Percentiles rank a stretch among this genome's conserved stretches.
phyloP scores from a whole-genome alignment of 2,113 vertebrate genomes.

The Oncorhynchus mykiss region DNA sequence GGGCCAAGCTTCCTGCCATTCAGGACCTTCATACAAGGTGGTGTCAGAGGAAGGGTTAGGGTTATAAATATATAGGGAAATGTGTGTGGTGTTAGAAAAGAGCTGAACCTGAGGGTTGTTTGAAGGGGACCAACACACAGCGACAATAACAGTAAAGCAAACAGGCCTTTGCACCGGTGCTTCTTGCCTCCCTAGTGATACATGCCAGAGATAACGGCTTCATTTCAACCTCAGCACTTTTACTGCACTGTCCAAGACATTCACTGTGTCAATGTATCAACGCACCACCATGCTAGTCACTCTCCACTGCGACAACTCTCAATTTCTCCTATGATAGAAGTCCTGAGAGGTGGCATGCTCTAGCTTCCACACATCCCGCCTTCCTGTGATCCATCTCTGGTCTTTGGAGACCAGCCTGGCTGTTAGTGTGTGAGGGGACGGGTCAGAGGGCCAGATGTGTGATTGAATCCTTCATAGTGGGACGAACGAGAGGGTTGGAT shows the following conservation, averaged over 20 bases:
- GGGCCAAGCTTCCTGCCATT: too few relatives aligned
- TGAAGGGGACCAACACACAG: conserved; percentile 49
- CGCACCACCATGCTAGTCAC: conserved; percentile 62
- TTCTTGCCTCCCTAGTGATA: conserved; percentile 58
- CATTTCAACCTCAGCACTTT: conserved; percentile 72
- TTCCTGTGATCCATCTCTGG: conserved; percentile 56
- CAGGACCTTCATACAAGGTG: too few relatives aligned
- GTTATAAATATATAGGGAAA: conserved; percentile 12
- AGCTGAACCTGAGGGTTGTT: conserved; percentile 29
- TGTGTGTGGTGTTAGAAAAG: conserved; percentile 1
- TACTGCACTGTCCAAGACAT: conserved; percentile 60
- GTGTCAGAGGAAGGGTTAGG: too few relatives aligned
- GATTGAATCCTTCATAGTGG: conserved; percentile 64
- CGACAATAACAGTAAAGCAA: conserved; percentile 68
- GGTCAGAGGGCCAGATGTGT: conserved; percentile 61
- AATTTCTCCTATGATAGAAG: conserved; percentile 55
- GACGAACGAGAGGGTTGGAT: conserved; percentile 42
- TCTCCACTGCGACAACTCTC: conserved; percentile 64
- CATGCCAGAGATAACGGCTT: conserved; percentile 70
- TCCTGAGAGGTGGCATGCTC: conserved; percentile 49
- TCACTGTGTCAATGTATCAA: conserved; percentile 65
- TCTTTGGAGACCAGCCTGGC: conserved; percentile 56
- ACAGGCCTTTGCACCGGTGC: conserved; percentile 59
- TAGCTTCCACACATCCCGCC: conserved; percentile 44
- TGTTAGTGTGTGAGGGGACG: conserved; percentile 59